Conservation (phyloP, 2,888 invertebrate species). For the Bellardia bayeri region DNA sequence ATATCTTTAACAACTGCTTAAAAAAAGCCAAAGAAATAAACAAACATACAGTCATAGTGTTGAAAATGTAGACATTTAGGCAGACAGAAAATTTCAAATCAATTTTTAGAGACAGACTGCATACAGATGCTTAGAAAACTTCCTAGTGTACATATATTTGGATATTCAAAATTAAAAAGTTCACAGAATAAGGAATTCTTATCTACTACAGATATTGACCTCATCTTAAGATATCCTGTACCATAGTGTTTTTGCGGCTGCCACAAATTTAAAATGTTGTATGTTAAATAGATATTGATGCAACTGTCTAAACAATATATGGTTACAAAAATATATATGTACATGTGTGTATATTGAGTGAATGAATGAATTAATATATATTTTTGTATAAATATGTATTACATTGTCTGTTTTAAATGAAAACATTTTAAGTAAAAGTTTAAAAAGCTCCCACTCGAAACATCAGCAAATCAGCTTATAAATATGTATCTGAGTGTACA, state of each 20-base stretch:
- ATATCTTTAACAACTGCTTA: too few relatives aligned
- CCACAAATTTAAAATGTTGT: neutral
- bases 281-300: constrained; percentile 22
- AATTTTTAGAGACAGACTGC: too few relatives aligned
- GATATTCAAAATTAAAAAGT: neutral
- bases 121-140: too few relatives aligned
- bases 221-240: neutral
- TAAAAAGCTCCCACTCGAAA: constrained; percentile 41
- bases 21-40: too few relatives aligned
- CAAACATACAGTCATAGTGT: too few relatives aligned
- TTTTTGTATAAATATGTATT: constrained; percentile 9
- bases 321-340: neutral
- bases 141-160: too few relatives aligned
- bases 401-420: constrained; percentile 31
- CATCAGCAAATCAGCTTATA: neutral
- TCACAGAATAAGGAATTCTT: neutral
- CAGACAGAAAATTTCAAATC: neutral
- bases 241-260: neutral
- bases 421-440: constrained; percentile 40
- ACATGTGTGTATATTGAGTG: neutral
- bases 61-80: neutral
- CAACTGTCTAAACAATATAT: constrained; percentile 14
- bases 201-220: neutral
- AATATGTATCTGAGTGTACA: neutral
- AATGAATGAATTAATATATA: constrained; percentile 13